Percentiles rank a stretch among this genome's conserved stretches.
Conservation (phyloP, 2,797 vertebrate genomes). For the Galagoides demidoff region DNA sequence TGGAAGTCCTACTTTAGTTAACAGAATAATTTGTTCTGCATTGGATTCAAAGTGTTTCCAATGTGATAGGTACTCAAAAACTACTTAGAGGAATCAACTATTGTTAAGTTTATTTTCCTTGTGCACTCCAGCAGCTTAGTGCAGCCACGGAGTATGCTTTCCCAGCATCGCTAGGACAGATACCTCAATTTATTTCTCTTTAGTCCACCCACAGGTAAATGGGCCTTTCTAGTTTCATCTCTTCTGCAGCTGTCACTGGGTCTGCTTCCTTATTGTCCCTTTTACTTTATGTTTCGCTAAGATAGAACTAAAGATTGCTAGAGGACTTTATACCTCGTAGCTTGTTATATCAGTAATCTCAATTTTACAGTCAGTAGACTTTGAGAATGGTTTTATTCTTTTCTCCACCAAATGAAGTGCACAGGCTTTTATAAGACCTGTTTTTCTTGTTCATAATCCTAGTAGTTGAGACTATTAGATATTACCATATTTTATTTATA, state of each 20-base stretch:
- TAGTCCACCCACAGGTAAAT: not conserved
- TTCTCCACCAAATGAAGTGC: not conserved
- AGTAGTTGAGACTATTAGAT: not conserved
- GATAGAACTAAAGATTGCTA: not conserved
- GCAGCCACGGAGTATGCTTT: fast-evolving
- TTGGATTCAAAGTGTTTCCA: not conserved
- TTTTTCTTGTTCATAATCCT: not conserved
- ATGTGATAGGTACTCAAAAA: not conserved
- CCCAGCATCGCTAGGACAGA: not conserved
- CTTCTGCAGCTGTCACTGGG: not conserved
- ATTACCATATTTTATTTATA: not conserved
- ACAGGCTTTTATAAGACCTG: not conserved
- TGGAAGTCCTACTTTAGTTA: not conserved
- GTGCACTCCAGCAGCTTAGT: not conserved
- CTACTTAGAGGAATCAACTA: not conserved
- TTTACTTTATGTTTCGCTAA: not conserved
- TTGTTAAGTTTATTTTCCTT: fast-evolving
- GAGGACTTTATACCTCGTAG: not conserved
- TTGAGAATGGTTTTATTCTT: not conserved
- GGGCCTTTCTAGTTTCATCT: not conserved
- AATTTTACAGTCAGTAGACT: not conserved
- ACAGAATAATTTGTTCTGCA: not conserved
- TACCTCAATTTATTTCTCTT: not conserved
- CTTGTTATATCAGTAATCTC: not conserved
- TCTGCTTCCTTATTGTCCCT: not conserved